Conservation (phyloP, 2,888 invertebrate species). For the Seira musarum region DNA sequence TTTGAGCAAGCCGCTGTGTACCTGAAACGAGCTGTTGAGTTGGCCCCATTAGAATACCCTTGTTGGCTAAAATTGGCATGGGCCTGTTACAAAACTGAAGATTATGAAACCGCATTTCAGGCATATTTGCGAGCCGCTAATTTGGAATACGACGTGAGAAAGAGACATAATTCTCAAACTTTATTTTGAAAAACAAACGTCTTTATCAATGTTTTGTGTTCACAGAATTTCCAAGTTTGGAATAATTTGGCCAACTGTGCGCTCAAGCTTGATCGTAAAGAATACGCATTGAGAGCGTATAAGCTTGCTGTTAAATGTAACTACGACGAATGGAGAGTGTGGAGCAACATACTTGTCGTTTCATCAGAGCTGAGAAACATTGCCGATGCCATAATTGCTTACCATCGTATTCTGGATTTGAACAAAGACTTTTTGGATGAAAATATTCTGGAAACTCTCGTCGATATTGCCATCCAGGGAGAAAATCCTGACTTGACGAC, state of each 20-base stretch:
- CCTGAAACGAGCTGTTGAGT: constrained; percentile 85
- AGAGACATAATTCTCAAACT: constrained; percentile 11
- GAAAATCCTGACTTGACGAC: background rate
- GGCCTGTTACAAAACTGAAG: constrained; percentile 83
- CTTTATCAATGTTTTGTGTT: too few species aligned
- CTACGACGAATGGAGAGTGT: constrained; percentile 94
- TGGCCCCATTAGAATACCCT: constrained; percentile 90
- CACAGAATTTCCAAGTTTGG: constrained; percentile 95
- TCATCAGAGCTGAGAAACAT: constrained; percentile 90
- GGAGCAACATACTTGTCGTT: constrained; percentile 95
- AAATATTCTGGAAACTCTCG: background rate
- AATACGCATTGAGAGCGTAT: constrained; percentile 86
- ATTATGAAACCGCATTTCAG: constrained; percentile 87
- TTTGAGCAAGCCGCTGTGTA: constrained; percentile 86
- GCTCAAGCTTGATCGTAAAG: constrained; percentile 88
- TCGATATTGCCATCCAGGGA: background rate
- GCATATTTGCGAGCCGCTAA: constrained; percentile 90
- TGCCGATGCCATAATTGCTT: constrained; percentile 86
- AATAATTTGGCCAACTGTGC: constrained; percentile 97
- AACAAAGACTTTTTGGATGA: constrained; percentile 71
- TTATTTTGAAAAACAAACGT: too few species aligned
- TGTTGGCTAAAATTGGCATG: constrained; percentile 91
- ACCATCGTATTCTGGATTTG: constrained; percentile 89
- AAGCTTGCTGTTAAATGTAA: constrained; percentile 93
- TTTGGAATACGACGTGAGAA: constrained; percentile 81